Evolutionary conservation across 2,797 vertebrate genomes (phyloP).

Genomic region (Eulemur coronatus): DNA sequence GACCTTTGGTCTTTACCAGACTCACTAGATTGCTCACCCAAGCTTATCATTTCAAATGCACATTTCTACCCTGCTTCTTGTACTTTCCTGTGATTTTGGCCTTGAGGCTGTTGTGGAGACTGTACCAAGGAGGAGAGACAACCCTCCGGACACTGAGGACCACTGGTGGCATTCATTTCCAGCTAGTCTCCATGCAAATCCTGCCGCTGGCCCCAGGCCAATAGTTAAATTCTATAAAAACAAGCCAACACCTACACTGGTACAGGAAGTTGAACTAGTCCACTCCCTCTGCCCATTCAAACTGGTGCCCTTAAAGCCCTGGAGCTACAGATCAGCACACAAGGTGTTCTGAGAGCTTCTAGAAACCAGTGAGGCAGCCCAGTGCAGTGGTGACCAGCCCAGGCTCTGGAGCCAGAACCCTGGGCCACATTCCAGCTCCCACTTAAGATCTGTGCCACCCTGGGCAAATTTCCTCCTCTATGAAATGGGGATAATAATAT

Average conservation of each 20-base stretch:
- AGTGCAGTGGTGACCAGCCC: rapidly evolving
- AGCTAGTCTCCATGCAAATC: not conserved
- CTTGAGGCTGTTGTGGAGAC: not conserved
- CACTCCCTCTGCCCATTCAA: not conserved
- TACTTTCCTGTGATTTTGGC: not conserved
- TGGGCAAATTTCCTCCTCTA: not conserved
- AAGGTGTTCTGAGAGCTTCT: not conserved
- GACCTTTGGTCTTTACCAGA: not conserved
- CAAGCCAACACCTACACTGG: not conserved
- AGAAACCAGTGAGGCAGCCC: not conserved
- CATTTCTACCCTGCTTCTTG: not conserved
- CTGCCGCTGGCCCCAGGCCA: not conserved
- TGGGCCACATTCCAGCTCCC: not conserved
- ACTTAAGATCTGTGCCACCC: not conserved
- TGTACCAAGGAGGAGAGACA: not conserved
- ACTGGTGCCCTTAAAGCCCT: not conserved
- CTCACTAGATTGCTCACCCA: not conserved
- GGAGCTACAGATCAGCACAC: not conserved
- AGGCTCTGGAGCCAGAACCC: not conserved
- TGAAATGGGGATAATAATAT: not conserved
- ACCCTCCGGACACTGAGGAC: not conserved
- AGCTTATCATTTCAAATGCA: not conserved
- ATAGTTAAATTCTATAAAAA: constrained; percentile 33
- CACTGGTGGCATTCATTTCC: rapidly evolving
- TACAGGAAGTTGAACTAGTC: not conserved